Evolutionary conservation across 2,797 vertebrate genomes (phyloP), one percentile per base, ranked within the genome.

Genomic region (Jordanella pulchra): DNA sequence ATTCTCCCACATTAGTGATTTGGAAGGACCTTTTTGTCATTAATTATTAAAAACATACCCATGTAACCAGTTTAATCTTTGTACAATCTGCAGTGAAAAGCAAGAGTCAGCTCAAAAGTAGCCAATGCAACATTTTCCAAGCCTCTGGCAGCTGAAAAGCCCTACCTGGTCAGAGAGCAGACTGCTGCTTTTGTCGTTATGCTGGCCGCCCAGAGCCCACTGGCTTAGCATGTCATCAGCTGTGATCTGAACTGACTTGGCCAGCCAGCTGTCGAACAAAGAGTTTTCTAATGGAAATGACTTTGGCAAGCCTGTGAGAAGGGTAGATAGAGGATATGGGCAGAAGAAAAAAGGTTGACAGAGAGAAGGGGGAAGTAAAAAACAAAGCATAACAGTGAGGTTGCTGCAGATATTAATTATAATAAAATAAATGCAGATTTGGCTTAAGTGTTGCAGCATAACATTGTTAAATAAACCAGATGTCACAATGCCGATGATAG

Each of bases 201-300:
- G 95, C 76, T 95, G 94, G 0, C 94, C 94, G 69, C 95, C 96
- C 69, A 99, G 93, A 23, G 97, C 94, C 97, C 97, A 99, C 84
- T 97, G 96, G 25, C 96, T 96, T 94, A 97, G 95, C 96, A 98
- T 95, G 93, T 97, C 97, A 65, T 99, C 97, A 0, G 97, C 95
- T 0, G 97, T 97, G 93, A 98, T 99, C 93, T 99, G 97, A 67
- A 99, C 96, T 0, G 97, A 97, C 89, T 97, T 96, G 0, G 97
- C 97, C 82, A 98, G 89, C 97, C 97, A 99, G 94, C 96, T 98
- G 92, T 98, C 97, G 82, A 99, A 98, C 93, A 98, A 93, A 23
- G 97, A 95, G 87, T 95, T 96, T 0, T 97, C 97, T 79, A 99
- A 93, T 32, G 97, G 97, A 89, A 98, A 97, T 60, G 97, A 95